These are phyloP conservation scores for Chelon labrosus DNA, from an alignment of 2,797 vertebrate genomes.

Conservation along the genomic window DNA sequence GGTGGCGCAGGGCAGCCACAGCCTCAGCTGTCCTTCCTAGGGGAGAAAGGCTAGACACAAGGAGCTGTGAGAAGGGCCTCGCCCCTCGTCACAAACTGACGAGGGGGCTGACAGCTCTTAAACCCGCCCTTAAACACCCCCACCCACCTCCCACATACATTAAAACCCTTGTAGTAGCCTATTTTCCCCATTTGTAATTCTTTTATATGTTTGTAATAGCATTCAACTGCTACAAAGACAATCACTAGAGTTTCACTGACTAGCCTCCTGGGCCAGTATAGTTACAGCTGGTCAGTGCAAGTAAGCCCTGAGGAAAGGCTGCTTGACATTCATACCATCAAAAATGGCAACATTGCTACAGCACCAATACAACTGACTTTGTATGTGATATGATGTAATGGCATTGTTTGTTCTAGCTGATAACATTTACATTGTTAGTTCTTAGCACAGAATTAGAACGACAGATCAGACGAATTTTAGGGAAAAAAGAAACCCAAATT, in stretches of 20 bases:
- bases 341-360: constrained; percentile 56
- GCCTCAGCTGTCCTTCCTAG: constrained; percentile 82
- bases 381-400: constrained; percentile 42
- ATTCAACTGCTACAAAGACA: constrained; percentile 40
- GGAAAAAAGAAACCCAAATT: background rate
- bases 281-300: constrained; percentile 19
- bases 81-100: constrained; percentile 57
- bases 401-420: constrained; percentile 32
- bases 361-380: constrained; percentile 44
- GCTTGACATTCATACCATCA: constrained; percentile 64
- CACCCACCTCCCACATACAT: constrained; percentile 50
- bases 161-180: background rate
- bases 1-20: constrained; percentile 71
- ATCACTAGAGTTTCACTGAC: constrained; percentile 29
- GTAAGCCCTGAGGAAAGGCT: constrained; percentile 28
- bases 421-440: constrained; percentile 26
- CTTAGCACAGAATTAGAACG: constrained; percentile 64
- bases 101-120: constrained; percentile 71
- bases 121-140: constrained; percentile 30
- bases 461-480: constrained; percentile 43
- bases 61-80: constrained; percentile 83
- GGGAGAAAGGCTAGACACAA: constrained; percentile 85
- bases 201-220: constrained; percentile 14
- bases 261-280: constrained; percentile 16
- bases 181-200: background rate